A percentile compares a stretch with the other conserved stretches of the same genome.
phyloP scores from a whole-genome alignment of 1,140 invertebrate species.

The Belonocnema kinseyi region DNA sequence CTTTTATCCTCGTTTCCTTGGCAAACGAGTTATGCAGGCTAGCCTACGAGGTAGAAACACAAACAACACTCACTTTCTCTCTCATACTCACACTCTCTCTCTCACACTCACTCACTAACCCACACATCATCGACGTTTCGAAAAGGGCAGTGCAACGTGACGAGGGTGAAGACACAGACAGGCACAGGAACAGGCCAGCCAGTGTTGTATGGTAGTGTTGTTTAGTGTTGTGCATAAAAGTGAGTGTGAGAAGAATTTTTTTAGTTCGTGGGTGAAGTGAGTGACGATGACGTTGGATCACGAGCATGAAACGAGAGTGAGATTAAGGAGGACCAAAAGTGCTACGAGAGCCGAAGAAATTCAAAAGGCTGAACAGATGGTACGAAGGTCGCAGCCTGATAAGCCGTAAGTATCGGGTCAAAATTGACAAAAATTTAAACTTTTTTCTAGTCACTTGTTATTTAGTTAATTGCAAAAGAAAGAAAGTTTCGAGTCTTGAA shows the following conservation, averaged over 20 bases:
- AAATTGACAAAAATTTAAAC: too few relatives aligned
- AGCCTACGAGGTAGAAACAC: too few relatives aligned
- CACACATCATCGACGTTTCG: too few relatives aligned
- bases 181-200: not conserved
- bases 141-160: not conserved
- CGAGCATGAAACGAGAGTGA: slow-evolving; percentile 68
- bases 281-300: slow-evolving; percentile 55
- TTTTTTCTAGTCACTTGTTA: too few relatives aligned
- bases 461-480: too few relatives aligned
- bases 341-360: slow-evolving; percentile 92
- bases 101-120: too few relatives aligned
- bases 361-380: slow-evolving; percentile 85
- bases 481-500: too few relatives aligned
- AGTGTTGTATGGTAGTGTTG: not conserved
- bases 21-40: too few relatives aligned
- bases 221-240: slow-evolving; percentile 22
- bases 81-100: too few relatives aligned
- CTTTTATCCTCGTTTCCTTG: too few relatives aligned
- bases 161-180: not conserved
- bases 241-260: slow-evolving; percentile 37
- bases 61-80: too few relatives aligned
- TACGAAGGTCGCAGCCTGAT: slow-evolving; percentile 88
- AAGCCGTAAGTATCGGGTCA: slow-evolving; percentile 84
- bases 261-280: slow-evolving; percentile 28
- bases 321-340: slow-evolving; percentile 87